Conservation (phyloP, 2,888 invertebrate genomes). For the Drosophila anomelani region DNA sequence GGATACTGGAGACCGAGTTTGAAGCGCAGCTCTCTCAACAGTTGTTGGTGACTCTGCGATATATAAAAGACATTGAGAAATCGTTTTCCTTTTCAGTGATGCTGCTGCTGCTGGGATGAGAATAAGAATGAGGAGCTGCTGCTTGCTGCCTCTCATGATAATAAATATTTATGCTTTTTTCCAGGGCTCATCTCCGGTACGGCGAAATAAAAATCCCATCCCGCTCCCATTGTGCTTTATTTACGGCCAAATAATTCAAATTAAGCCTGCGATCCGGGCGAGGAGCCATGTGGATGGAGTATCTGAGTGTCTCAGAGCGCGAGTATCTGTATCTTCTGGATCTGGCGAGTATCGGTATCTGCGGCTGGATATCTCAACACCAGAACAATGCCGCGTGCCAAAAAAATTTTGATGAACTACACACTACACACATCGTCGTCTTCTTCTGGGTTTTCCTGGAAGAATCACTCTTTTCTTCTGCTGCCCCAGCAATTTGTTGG, state of each 20-base stretch:
- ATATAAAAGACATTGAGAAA: slow-evolving; percentile 81
- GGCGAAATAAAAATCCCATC: slow-evolving; percentile 72
- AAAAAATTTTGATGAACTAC: slow-evolving; percentile 75
- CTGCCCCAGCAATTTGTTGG: slow-evolving; percentile 39
- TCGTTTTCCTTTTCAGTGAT: slow-evolving; percentile 75
- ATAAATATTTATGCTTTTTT: slow-evolving; percentile 77
- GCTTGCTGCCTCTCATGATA: slow-evolving; percentile 69
- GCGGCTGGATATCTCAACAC: slow-evolving; percentile 61
- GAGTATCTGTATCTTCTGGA: slow-evolving; percentile 40
- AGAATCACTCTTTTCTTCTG: slow-evolving; percentile 21
- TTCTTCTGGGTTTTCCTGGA: slow-evolving; percentile 54
- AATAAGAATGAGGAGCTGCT: slow-evolving; percentile 1
- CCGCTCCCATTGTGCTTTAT: slow-evolving; percentile 74
- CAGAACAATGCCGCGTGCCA: slow-evolving; percentile 76
- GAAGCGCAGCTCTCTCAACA: slow-evolving; percentile 31
- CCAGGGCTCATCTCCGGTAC: slow-evolving; percentile 42
- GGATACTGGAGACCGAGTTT: slow-evolving; percentile 15
- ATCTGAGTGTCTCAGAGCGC: slow-evolving; percentile 24
- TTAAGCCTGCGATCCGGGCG: slow-evolving; percentile 66
- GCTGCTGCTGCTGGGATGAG: slow-evolving; percentile 34
- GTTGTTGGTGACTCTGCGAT: slow-evolving; percentile 44
- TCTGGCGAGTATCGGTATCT: slow-evolving; percentile 48
- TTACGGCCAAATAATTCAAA: slow-evolving; percentile 83
- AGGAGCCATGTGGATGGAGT: slow-evolving; percentile 22
- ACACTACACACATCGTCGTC: slow-evolving; percentile 32